phyloP scores from a whole-genome alignment of 2,888 invertebrate species.

The Oscheius sp. region DNA sequence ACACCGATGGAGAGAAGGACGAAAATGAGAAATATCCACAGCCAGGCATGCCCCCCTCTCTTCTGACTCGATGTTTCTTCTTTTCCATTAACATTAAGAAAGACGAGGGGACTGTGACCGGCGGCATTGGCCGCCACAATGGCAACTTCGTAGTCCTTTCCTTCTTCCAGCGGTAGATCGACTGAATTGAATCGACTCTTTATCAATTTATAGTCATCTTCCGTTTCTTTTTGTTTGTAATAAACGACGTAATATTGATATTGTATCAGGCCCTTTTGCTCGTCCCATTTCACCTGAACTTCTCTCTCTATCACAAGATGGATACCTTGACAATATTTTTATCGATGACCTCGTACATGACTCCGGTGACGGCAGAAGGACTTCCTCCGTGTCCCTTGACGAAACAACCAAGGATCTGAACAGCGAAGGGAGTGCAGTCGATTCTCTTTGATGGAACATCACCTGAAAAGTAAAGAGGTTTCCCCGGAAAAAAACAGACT shows the following conservation, averaged over 20 bases:
- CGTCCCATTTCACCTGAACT: conserved; percentile 43
- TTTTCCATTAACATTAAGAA: conserved; percentile 32
- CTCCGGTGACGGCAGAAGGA: conserved; percentile 35
- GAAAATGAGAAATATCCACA: conserved; percentile 38
- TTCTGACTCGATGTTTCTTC: neutral
- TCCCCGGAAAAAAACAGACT: neutral
- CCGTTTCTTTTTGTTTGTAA: conserved; percentile 37
- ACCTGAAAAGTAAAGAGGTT: neutral
- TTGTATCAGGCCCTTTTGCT: conserved; percentile 32
- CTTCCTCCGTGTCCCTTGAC: conserved; percentile 41
- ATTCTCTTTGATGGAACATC: neutral
- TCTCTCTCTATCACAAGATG: neutral
- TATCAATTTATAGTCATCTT: conserved; percentile 32
- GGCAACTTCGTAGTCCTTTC: conserved; percentile 41
- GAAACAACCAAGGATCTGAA: conserved; percentile 45
- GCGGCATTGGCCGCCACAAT: conserved; percentile 53
- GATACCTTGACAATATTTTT: conserved; percentile 28
- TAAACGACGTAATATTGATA: conserved; percentile 54
- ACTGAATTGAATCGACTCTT: conserved; percentile 38
- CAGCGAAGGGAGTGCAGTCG: conserved; percentile 41
- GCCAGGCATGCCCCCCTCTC: conserved; percentile 22
- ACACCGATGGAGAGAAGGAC: conserved; percentile 25
- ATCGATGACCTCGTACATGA: conserved; percentile 27
- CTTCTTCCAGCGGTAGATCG: conserved; percentile 4
- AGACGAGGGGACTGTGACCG: conserved; percentile 46